Evolutionary conservation across 2,113 vertebrate species (phyloP).

Genomic region (Poecilia latipinna): DNA sequence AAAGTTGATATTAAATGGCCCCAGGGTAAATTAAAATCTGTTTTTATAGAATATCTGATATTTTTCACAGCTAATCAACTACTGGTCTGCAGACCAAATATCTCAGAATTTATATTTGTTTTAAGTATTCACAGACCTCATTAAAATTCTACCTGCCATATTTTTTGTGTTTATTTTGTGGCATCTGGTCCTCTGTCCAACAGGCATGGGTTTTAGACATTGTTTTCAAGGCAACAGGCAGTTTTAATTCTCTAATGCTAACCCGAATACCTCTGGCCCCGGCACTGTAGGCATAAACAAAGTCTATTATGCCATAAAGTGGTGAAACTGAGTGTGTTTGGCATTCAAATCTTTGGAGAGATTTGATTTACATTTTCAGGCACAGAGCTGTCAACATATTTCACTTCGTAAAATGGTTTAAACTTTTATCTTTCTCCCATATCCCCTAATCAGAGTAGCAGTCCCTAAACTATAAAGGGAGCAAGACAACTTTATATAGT

Average conservation of each 20-base stretch:
- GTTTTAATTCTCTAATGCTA: slow-evolving; percentile 11
- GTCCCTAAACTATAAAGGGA: slow-evolving; percentile 21
- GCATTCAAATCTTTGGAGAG: slow-evolving; percentile 11
- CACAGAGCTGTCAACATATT: slow-evolving; percentile 45
- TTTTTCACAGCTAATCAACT: background rate
- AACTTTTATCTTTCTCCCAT: slow-evolving; percentile 27
- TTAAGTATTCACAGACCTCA: background rate
- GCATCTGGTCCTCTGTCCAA: no score
- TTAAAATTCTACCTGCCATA: background rate
- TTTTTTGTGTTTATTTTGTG: background rate
- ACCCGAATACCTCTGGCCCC: background rate
- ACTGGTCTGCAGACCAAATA: background rate
- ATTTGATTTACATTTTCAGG: slow-evolving; percentile 44
- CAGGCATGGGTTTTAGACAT: background rate
- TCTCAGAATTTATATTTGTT: background rate
- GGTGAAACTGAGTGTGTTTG: slow-evolving; percentile 27
- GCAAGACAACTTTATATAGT: slow-evolving; percentile 2
- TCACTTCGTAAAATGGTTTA: slow-evolving; percentile 49
- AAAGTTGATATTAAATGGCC: background rate
- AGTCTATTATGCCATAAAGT: slow-evolving; percentile 23
- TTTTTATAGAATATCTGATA: background rate
- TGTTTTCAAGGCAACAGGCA: background rate
- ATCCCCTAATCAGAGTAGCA: slow-evolving; percentile 23
- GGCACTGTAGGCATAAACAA: slow-evolving; percentile 13
- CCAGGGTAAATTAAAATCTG: background rate